phyloP scores from a whole-genome alignment of 2,113 vertebrate genomes.

The Dermatemys mawii region DNA sequence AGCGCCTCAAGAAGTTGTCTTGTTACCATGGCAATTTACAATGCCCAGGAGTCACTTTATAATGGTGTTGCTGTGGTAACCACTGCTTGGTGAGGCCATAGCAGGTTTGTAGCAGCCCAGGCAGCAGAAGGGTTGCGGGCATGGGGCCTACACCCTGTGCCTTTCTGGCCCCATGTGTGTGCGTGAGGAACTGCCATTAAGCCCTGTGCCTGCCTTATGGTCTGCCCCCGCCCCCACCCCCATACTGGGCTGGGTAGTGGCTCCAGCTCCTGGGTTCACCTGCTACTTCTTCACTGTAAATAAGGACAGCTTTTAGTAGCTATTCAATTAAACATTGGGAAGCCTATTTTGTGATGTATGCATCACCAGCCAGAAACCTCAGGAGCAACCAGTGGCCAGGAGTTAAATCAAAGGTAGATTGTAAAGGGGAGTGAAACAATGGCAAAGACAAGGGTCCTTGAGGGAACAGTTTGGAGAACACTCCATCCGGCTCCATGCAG shows the following conservation, averaged over 20 bases:
- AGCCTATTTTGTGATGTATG: background rate
- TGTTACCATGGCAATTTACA: background rate
- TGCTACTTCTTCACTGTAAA: background rate
- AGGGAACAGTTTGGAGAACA: background rate
- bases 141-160: background rate
- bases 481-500: background rate
- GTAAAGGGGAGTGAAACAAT: background rate
- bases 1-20: background rate
- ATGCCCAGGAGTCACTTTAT: background rate
- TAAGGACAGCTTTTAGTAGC: background rate
- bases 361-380: background rate
- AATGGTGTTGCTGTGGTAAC: background rate
- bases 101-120: background rate
- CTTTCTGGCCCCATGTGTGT: background rate
- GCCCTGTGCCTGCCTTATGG: background rate
- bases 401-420: background rate
- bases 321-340: background rate
- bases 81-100: background rate
- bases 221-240: background rate
- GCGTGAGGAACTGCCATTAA: background rate
- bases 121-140: background rate
- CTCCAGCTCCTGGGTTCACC: background rate
- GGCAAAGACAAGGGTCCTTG: background rate
- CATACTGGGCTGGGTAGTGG: background rate
- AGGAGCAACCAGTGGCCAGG: background rate